Evolutionary conservation across 2,888 invertebrate species (phyloP).

Genomic region (Amitus sp.): DNA sequence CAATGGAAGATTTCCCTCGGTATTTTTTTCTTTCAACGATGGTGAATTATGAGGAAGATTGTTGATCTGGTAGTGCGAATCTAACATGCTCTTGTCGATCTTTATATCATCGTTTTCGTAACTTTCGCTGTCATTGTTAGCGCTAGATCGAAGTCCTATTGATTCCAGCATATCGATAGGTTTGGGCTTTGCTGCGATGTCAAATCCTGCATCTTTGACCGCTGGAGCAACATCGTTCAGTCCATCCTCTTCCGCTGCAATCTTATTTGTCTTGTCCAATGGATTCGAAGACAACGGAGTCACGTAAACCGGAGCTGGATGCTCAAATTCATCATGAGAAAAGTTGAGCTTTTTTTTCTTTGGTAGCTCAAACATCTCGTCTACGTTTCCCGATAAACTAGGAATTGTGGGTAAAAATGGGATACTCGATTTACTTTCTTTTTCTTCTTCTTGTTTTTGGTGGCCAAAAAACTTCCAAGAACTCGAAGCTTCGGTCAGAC

Average conservation of each 20-base stretch:
- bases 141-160: conserved; percentile 61
- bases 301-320: conserved; percentile 47
- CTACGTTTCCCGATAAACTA: conserved; percentile 18
- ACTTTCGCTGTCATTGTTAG: conserved; percentile 3
- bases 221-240: conserved; percentile 20
- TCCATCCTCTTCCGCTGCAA: background rate
- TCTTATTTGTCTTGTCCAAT: conserved; percentile 20
- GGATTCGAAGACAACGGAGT: conserved; percentile 46
- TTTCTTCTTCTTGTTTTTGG: background rate
- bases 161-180: conserved; percentile 63
- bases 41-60: too few species aligned
- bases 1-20: background rate
- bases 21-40: background rate
- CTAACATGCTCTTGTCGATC: conserved; percentile 14
- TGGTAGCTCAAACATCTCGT: conserved; percentile 25
- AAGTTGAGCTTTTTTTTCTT: too few species aligned
- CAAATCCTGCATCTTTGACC: conserved; percentile 13
- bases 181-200: conserved; percentile 50
- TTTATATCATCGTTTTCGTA: conserved; percentile 11
- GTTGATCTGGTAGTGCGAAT: conserved; percentile 5
- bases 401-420: conserved; percentile 43
- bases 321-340: conserved; percentile 13
- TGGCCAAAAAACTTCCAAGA: background rate
- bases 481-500: conserved; percentile 19
- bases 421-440: too few species aligned